phyloP scores from a whole-genome alignment of 53 echinoderm and acorn worm genomes.

The Holothuria scabra region DNA sequence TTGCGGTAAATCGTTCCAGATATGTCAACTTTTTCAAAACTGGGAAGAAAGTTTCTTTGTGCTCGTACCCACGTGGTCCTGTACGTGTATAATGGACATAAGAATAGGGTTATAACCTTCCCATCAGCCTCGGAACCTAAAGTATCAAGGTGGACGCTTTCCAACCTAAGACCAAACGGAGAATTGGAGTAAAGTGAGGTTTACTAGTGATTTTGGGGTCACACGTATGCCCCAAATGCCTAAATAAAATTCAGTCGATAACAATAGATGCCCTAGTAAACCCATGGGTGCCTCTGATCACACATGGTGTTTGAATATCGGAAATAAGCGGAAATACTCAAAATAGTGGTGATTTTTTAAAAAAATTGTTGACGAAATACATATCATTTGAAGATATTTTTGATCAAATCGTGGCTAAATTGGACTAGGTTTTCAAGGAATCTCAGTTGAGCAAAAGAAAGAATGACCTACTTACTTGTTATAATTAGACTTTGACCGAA shows the following conservation, averaged over 20 bases:
- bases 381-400: too few species aligned
- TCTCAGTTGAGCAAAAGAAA: not conserved
- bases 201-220: slow-evolving; percentile 16
- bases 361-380: too few species aligned
- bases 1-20: slow-evolving; percentile 35
- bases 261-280: slow-evolving; percentile 21
- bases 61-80: not conserved
- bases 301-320: too few species aligned
- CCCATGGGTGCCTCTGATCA: not conserved
- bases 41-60: not conserved
- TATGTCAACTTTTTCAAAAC: slow-evolving; percentile 15
- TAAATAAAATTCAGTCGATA: slow-evolving; percentile 1
- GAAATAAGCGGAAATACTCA: too few species aligned
- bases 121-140: slow-evolving; percentile 19
- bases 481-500: slow-evolving; percentile 9
- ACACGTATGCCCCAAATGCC: slow-evolving; percentile 13
- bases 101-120: slow-evolving; percentile 4
- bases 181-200: not conserved
- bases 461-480: not conserved
- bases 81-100: not conserved
- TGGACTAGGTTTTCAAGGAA: too few species aligned
- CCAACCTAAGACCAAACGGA: not conserved
- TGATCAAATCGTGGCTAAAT: too few species aligned
- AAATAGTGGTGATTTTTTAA: too few species aligned
- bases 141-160: not conserved